Evolutionary conservation across 2,113 vertebrate species (phyloP).

Genomic region (Hippopotamus amphibius): DNA sequence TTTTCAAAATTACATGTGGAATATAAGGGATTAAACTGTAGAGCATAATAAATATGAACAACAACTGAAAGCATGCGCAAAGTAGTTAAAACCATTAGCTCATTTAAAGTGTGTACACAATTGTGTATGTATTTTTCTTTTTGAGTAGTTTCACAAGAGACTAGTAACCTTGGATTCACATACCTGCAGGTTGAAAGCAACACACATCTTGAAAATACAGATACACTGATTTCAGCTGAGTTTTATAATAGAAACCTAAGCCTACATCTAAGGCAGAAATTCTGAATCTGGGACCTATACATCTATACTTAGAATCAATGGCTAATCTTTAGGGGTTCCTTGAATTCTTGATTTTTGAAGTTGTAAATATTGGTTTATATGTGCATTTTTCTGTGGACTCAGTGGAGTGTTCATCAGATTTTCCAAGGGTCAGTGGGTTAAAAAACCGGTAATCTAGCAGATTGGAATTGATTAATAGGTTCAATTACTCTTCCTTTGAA

Average conservation of each 20-base stretch:
- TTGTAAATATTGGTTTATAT: neutral
- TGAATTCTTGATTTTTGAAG: neutral
- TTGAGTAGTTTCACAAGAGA: neutral
- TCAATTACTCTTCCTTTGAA: neutral
- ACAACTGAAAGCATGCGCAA: neutral
- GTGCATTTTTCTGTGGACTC: neutral
- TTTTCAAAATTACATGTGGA: neutral
- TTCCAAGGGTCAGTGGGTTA: neutral
- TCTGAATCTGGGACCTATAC: neutral
- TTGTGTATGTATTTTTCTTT: neutral
- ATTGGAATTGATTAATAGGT: neutral
- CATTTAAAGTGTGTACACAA: neutral
- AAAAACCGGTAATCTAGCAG: neutral
- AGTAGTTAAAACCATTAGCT: neutral
- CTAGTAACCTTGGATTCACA: neutral
- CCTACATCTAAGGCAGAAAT: neutral
- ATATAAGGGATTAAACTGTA: neutral
- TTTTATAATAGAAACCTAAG: neutral
- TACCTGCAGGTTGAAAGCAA: neutral
- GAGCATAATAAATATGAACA: neutral
- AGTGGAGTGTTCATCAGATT: neutral
- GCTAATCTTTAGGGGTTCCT: neutral
- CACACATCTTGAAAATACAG: neutral
- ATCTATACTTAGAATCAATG: neutral
- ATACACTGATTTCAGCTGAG: neutral